phyloP scores from a whole-genome alignment of 2,113 vertebrate genomes.

The Cyanoramphus novaezelandiae region DNA sequence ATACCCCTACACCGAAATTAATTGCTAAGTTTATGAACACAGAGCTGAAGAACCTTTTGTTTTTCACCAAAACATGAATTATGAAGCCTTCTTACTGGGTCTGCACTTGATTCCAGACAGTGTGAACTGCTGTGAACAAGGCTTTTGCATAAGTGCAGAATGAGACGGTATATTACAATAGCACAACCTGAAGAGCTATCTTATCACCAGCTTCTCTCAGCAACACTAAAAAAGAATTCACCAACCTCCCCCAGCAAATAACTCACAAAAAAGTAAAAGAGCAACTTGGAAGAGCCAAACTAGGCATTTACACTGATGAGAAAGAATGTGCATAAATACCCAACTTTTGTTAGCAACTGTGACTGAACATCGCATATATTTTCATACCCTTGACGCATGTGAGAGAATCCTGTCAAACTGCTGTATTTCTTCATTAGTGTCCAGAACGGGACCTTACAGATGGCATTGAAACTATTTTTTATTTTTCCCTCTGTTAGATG shows the following conservation, averaged over 20 bases:
- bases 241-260: background rate
- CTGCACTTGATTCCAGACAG: background rate
- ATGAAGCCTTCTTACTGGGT: background rate
- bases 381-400: rapidly evolving
- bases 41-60: background rate
- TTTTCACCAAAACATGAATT: background rate
- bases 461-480: background rate
- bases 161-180: background rate
- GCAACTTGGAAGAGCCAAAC: background rate
- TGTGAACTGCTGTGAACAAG: rapidly evolving
- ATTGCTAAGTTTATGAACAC: background rate
- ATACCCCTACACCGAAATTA: background rate
- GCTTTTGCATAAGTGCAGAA: background rate
- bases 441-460: background rate
- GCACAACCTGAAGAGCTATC: background rate
- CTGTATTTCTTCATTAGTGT: background rate
- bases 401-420: background rate
- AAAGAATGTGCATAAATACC: background rate
- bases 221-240: background rate
- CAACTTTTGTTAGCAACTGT: background rate
- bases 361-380: background rate
- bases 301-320: background rate
- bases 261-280: background rate
- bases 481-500: background rate
- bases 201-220: background rate